Base-by-base conservation (phyloP, 35 echinoderm and acorn worm species). In the Heliocidaris tuberculata region DNA sequence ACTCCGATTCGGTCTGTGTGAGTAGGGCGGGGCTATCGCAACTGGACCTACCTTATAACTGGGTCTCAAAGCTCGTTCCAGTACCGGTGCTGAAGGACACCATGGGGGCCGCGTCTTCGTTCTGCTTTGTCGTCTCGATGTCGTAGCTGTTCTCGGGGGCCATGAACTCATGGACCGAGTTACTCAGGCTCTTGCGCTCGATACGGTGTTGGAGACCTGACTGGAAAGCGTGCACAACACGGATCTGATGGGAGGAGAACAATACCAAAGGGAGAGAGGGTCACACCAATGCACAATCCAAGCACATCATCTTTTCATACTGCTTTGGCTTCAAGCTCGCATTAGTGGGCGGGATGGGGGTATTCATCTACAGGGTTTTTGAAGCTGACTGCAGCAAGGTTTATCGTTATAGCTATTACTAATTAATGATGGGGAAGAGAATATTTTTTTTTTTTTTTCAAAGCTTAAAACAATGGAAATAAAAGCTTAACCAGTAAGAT, bases 91-190 rank as follows among this genome's bases (percentile, higher is more conserved):
- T 93, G 88, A 99, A 97, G 60, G 96, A 93, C 21, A 97, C 96
- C 90, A 95, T 99, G 92, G 98, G 98, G 92, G 96, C 98, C 85
- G 94, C 96, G 86, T 97, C 98, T 13, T 97, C 96, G 32, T 99
- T 95, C 89, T 97, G 95, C 93, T 99, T 99, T 24, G 92, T 97
- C 32, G 95, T 94, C 86, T 97, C 97, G 32, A 98, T 97, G 95
- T 99, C 98, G 90, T 99, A 99, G 60, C 86, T 96, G 59, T 97
- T 95, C 30, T 95, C 97, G 19, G 96, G 95, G 6, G 98, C 92
- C 98, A 99, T 99, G 95, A 99, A 99, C 95, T 99, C 96, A 94
- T 99, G 98, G 94, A 99, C 97, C 70, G 98, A 99, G 96, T 96
- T 99, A 95, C 95, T 99, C 49, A 99, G 94, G 92, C 96, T 99